Evolutionary conservation across 2,888 invertebrate genomes (phyloP).

Genomic region (Lagria hirta): DNA sequence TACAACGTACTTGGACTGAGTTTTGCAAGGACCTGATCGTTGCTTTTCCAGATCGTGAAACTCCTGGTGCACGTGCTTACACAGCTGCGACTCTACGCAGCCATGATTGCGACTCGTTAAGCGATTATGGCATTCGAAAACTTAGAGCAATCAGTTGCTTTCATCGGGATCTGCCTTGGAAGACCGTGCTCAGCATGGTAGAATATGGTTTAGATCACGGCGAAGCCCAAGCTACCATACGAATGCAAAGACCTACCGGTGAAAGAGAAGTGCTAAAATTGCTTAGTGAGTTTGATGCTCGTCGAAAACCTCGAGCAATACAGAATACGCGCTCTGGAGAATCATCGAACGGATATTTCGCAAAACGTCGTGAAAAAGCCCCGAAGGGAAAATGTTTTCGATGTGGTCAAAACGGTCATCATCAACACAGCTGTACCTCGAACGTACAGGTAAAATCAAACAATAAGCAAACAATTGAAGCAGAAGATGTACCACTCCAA

Average conservation of each 20-base stretch:
- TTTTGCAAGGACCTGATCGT: conserved; percentile 30
- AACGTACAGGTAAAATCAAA: not conserved
- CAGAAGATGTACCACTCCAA: not conserved
- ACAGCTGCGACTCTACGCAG: conserved; percentile 27
- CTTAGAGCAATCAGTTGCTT: not conserved
- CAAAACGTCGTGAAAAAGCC: not conserved
- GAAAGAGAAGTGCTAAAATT: conserved; percentile 26
- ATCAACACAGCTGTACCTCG: not conserved
- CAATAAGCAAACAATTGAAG: too few relatives aligned
- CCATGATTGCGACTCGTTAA: conserved; percentile 23
- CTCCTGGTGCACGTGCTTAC: conserved; percentile 31
- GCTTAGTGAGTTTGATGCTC: conserved; percentile 26
- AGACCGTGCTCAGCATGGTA: conserved; percentile 23
- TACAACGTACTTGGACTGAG: conserved; percentile 27
- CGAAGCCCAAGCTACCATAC: conserved; percentile 19
- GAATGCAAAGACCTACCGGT: conserved; percentile 19
- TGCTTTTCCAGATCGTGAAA: conserved; percentile 32
- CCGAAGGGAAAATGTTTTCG: conserved; percentile 17
- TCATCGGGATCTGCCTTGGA: conserved; percentile 1
- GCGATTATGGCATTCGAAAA: conserved; percentile 25
- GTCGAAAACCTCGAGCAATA: conserved; percentile 5
- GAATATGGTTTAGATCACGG: conserved; percentile 22
- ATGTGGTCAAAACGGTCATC: conserved; percentile 17
- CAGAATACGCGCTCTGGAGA: not conserved
- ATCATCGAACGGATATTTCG: too few relatives aligned